These are phyloP conservation scores for Bugulina stolonifera DNA, from an alignment of 2,888 invertebrate species.

Conservation along the genomic window DNA sequence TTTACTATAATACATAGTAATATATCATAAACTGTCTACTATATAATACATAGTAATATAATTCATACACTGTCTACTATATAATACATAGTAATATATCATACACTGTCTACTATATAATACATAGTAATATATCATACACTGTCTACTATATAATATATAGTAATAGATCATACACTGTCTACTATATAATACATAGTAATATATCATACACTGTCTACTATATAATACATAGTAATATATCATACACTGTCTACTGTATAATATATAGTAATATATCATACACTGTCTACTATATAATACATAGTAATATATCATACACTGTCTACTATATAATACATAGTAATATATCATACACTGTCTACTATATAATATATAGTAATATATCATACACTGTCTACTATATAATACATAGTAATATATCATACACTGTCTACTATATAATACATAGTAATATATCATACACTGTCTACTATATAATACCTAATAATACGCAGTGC, in stretches of 20 bases:
- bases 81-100: not conserved
- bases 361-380: slow-evolving; percentile 25
- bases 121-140: not conserved
- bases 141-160: slow-evolving; percentile 24
- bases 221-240: no score
- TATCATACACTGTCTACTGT: no score
- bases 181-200: slow-evolving; percentile 25
- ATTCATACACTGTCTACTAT: not conserved
- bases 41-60: not conserved
- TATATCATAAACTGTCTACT: no score
- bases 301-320: not conserved
- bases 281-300: not conserved
- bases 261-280: not conserved
- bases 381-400: no score
- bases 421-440: no score
- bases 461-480: not conserved
- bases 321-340: no score
- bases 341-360: not conserved
- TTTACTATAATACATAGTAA: no score
- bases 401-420: no score
- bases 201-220: no score
- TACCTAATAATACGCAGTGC: not conserved
- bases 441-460: not conserved
- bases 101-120: no score
- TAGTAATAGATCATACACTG: not conserved